Percentiles rank a stretch among this genome's conserved stretches.
phyloP scores from a whole-genome alignment of 2,113 vertebrate genomes.

The Oncorhynchus masou region DNA sequence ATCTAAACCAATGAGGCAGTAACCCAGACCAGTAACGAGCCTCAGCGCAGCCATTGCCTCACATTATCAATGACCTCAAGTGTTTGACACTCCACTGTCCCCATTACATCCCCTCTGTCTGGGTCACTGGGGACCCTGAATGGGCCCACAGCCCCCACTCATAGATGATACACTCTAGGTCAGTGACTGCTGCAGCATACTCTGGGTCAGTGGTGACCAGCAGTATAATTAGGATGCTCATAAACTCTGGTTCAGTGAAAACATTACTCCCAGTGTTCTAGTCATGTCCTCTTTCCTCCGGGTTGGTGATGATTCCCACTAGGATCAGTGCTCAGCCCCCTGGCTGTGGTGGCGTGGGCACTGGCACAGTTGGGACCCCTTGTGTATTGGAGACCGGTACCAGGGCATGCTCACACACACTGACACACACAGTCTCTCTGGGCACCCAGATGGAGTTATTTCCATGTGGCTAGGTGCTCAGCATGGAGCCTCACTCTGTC shows the following conservation, averaged over 20 bases:
- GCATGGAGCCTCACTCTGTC: conserved; percentile 58
- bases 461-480: conserved; percentile 66
- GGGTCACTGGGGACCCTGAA: background rate
- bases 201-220: background rate
- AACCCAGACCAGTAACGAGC: background rate
- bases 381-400: conserved; percentile 53
- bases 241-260: background rate
- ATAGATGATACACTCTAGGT: background rate
- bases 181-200: background rate
- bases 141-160: background rate
- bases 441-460: conserved; percentile 72
- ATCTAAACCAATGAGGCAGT: background rate
- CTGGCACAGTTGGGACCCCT: conserved; percentile 34
- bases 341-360: conserved; percentile 43
- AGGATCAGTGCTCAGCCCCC: conserved; percentile 32
- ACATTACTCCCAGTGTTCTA: conserved; percentile 39
- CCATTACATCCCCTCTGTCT: background rate
- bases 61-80: conserved; percentile 6
- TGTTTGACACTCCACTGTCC: conserved; percentile 10
- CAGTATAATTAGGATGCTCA: background rate
- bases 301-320: conserved; percentile 41
- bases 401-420: conserved; percentile 5
- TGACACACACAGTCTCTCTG: background rate
- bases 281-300: conserved; percentile 32
- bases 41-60: conserved; percentile 1